Evolutionary conservation across 1,140 invertebrate species (phyloP).

Genomic region (Drosophila pruinosa): DNA sequence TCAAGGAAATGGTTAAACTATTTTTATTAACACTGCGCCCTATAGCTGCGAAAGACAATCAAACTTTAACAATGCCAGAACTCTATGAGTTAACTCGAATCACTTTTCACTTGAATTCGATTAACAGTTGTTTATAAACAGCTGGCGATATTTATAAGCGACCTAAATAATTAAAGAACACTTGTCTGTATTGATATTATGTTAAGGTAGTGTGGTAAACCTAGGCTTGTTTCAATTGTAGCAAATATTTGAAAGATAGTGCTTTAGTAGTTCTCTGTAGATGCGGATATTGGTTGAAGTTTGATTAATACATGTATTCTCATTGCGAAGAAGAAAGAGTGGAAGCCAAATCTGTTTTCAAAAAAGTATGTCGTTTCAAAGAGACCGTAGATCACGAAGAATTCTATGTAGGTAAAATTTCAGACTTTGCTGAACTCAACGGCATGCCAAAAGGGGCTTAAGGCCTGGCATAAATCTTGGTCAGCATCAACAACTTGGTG

Average conservation of each 20-base stretch:
- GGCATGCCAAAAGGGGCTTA: neutral
- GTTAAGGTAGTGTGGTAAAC: too few relatives aligned
- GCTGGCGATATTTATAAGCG: neutral
- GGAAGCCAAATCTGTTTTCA: neutral
- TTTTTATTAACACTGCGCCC: neutral
- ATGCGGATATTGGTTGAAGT: too few relatives aligned
- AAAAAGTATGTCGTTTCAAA: neutral
- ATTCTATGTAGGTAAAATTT: neutral
- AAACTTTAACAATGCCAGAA: neutral
- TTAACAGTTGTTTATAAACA: neutral
- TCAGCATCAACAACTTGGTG: slow-evolving; percentile 29
- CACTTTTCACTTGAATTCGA: neutral
- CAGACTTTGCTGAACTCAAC: neutral
- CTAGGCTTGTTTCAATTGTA: too few relatives aligned
- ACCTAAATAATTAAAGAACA: neutral
- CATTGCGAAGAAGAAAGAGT: too few relatives aligned
- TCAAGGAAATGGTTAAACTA: neutral
- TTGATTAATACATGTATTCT: too few relatives aligned
- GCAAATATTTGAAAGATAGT: too few relatives aligned
- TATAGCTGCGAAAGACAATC: neutral
- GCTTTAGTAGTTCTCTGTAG: too few relatives aligned
- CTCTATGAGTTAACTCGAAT: neutral
- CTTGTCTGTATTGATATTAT: too few relatives aligned
- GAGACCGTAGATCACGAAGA: neutral
- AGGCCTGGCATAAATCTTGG: slow-evolving; percentile 8